Evolutionary conservation across 2,113 vertebrate genomes (phyloP).

Genomic region (Orientallactaga bullata): DNA sequence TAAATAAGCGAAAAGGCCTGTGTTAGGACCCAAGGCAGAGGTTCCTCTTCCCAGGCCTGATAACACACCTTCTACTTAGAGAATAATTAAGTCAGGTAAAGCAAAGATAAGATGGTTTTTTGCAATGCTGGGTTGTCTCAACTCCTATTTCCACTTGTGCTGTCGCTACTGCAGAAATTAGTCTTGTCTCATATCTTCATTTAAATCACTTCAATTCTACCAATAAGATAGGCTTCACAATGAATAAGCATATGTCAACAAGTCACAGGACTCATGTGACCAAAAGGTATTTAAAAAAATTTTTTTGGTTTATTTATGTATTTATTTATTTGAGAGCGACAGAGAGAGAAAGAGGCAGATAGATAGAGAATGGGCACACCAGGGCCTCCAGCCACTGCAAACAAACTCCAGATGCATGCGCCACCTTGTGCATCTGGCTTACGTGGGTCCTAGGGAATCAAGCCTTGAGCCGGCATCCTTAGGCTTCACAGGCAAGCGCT

Average conservation of each 20-base stretch:
- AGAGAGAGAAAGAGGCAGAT: no score
- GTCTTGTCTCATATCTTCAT: no score
- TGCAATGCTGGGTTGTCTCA: not conserved
- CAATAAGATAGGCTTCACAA: not conserved
- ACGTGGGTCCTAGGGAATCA: no score
- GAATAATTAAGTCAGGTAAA: not conserved
- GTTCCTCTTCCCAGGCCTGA: not conserved
- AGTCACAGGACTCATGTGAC: not conserved
- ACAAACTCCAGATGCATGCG: no score
- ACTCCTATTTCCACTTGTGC: not conserved
- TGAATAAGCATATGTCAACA: not conserved
- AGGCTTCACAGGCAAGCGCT: no score
- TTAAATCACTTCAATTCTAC: not conserved
- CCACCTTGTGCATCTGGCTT: no score
- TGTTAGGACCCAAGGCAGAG: fast-evolving
- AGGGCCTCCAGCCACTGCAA: no score
- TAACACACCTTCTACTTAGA: not conserved
- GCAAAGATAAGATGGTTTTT: not conserved
- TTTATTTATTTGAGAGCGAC: no score
- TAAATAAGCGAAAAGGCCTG: not conserved
- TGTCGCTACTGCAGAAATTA: no score
- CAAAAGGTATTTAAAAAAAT: not conserved
- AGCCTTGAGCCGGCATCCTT: no score
- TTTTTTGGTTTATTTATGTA: no score
- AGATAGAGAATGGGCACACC: no score